phyloP scores from a whole-genome alignment of 2,888 invertebrate genomes.

The Sesia apiformis region DNA sequence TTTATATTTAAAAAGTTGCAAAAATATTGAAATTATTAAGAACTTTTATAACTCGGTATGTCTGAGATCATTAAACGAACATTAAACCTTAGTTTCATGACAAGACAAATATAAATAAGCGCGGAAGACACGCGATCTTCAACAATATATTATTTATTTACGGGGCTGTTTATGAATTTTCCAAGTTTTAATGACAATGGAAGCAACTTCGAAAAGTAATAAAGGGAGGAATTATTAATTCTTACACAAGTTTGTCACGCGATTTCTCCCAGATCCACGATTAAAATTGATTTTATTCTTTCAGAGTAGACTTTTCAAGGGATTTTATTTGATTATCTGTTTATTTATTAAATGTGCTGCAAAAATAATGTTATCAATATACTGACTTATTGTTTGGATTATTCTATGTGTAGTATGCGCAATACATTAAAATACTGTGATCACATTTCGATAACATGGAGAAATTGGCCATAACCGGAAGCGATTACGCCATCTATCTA shows the following conservation, averaged over 20 bases:
- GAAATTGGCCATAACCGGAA: too few relatives aligned
- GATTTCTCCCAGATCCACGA: slow-evolving; percentile 8
- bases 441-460: too few relatives aligned
- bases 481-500: too few relatives aligned
- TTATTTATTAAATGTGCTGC: too few relatives aligned
- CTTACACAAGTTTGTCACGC: slow-evolving; percentile 55
- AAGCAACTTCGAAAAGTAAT: slow-evolving; percentile 48
- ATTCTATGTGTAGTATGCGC: too few relatives aligned
- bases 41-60: neutral
- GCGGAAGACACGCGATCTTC: slow-evolving; percentile 38
- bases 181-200: slow-evolving; percentile 56
- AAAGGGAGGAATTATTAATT: slow-evolving; percentile 49
- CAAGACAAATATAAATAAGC: neutral
- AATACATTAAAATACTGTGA: too few relatives aligned
- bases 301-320: too few relatives aligned
- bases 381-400: too few relatives aligned
- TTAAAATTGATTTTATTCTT: neutral
- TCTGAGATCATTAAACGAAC: neutral
- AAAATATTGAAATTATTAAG: neutral
- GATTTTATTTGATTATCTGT: too few relatives aligned
- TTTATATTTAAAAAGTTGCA: neutral
- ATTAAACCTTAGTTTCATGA: neutral
- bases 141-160: slow-evolving; percentile 50
- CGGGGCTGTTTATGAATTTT: slow-evolving; percentile 49
- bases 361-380: too few relatives aligned